Base-by-base conservation (phyloP, 2,113 vertebrate genomes). In the Formicarius rufipectus region DNA sequence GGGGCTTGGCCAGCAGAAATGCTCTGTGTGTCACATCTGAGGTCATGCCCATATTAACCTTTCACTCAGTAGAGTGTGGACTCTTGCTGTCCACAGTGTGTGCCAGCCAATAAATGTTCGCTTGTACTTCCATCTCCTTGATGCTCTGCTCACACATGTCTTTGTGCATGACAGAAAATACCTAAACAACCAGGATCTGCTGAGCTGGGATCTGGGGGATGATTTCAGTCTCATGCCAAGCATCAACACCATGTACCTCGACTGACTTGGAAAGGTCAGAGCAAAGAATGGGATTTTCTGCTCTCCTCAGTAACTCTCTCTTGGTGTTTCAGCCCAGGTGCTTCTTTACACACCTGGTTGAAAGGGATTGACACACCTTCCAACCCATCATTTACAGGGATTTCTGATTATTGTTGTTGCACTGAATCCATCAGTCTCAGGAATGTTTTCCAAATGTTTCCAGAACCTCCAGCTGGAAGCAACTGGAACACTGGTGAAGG, bases 231-330 rank as follows among this genome's bases (percentile, higher is more conserved):
- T 63, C 25, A 7, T 13, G 9, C 11, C 76, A 81, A 59, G 19
- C 28, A 58, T 12, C 25, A 9, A 9, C 18, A 33, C 16, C 40
- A 4, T 0, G 23, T 10, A 5, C 37, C 44, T 11, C 0, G 1
- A 23, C 5, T 47, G 27, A 53, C 17, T 7, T 55, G 45, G 64
- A 80, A 84, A 87, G 24, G 28, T 37, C 40, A 80, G 35, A 88
- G 5, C 2, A 49, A 59, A 73, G 24, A 30, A 60, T 14, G 20
- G 69, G 20, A 3, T 49, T 16, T 83, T 67, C 35, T 69, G 62
- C 14, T 79, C 44, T 59, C 53, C 0, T 0, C 30, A 64, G 7
- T 56, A 75, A 66, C n/a, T n/a, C 9, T 60, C 11, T 31, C 18
- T 13, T 44, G 59, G 39, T 66, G 31, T 42, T 62, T 86, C 27